Evolutionary conservation across 2,888 invertebrate species (phyloP).

Genomic region (Drosophila multiciliata): DNA sequence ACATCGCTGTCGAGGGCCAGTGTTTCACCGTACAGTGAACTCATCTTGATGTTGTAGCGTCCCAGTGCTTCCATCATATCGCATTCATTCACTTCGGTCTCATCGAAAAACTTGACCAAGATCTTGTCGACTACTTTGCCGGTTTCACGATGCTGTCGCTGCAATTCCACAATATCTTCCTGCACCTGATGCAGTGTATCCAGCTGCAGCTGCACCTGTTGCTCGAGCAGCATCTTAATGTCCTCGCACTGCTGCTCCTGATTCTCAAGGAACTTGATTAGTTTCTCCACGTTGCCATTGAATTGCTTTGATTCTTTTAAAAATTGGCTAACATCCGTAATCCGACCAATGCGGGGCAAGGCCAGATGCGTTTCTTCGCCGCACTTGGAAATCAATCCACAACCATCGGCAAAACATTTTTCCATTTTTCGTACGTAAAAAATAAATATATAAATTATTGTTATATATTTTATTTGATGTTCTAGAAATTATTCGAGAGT

Average conservation of each 20-base stretch:
- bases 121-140: constrained; percentile 17
- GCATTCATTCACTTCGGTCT: constrained; percentile 35
- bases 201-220: constrained; percentile 30
- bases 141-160: constrained; percentile 20
- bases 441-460: neutral
- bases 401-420: neutral
- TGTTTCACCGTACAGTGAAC: constrained; percentile 35
- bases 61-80: constrained; percentile 37
- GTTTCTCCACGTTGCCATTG: constrained; percentile 15
- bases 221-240: constrained; percentile 17
- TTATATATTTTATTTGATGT: neutral
- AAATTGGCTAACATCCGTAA: constrained; percentile 32
- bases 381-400: neutral
- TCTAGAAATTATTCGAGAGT: neutral
- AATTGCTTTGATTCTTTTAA: constrained; percentile 28
- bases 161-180: constrained; percentile 41
- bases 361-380: neutral
- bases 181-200: constrained; percentile 38
- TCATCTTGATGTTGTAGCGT: constrained; percentile 45
- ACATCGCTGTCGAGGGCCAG: constrained; percentile 49
- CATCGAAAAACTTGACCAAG: constrained; percentile 47
- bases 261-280: constrained; percentile 6
- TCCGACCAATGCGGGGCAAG: constrained; percentile 48
- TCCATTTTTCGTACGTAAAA: constrained; percentile 4
- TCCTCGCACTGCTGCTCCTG: constrained; percentile 40